Evolutionary conservation across 2,888 invertebrate species (phyloP), one percentile per base, ranked within the genome.

Genomic region (Rhagium mordax): DNA sequence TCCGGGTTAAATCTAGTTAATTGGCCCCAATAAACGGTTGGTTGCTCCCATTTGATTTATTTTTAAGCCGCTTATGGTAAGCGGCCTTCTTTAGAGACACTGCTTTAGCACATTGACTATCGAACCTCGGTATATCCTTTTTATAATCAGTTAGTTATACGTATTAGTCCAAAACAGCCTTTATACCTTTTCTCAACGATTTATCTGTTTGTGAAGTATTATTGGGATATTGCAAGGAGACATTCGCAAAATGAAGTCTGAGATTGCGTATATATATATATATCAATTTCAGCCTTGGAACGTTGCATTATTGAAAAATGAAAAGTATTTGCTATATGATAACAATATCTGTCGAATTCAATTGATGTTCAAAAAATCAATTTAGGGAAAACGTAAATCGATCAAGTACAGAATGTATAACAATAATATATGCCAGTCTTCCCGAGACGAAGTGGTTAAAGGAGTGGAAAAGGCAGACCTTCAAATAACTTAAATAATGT

Each of bases 401-500:
- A 59, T 59, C 29, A 15, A 15, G n/a, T 29, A 29, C 16, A 59
- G 15, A 59, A 59, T 29, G 29, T 59, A 59, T 29, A 59, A 57
- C 27, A 57, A 59, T 27, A 59, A 24, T 29, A 7, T 5, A 16
- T n/a, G 15, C 18, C 33, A 24, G 29, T 33, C 8, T 59, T n/a
- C 59, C n/a, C 59, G 33, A n/a, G 59, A 33, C 18, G 33, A 29
- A 6, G 15, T n/a, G 59, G 18, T 33, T 18, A 29, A 29, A 8
- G 16, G 8, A 10, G 59, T 16, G 33, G 7, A 29, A 59, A 59
- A 59, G 13, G 29, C 18, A 33, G 59, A 59, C 27, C 33, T 59
- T 59, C 16, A 29, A 59, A 59, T 57, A 57, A 29, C 15, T 57
- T 57, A 57, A 57, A 57, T 27, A n/a, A 59, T 24, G 27, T 55